Percentiles rank a stretch among this genome's conserved stretches.
phyloP scores from a whole-genome alignment of 2,888 invertebrate species.

The Venusia cambrica region DNA sequence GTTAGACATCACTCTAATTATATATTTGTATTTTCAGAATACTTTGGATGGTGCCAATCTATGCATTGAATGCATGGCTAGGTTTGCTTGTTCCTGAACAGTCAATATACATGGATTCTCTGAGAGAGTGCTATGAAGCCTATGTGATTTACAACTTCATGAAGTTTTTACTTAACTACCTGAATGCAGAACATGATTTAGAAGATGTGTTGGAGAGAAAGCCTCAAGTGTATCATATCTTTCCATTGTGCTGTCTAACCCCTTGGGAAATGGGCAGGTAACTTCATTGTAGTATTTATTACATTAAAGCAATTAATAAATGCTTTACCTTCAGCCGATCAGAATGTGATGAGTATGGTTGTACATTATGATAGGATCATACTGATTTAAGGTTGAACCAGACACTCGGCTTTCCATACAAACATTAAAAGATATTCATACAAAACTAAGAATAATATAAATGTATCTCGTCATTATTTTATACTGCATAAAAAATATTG shows the following conservation, averaged over 20 bases:
- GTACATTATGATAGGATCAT: no score
- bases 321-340: no score
- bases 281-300: neutral
- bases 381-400: no score
- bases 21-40: slow-evolving; percentile 82
- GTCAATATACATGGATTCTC: slow-evolving; percentile 95
- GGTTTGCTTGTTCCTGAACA: slow-evolving; percentile 92
- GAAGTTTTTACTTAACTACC: slow-evolving; percentile 94
- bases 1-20: no score
- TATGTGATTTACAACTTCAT: slow-evolving; percentile 99
- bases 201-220: slow-evolving; percentile 90
- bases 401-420: no score
- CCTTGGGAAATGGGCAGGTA: slow-evolving; percentile 96
- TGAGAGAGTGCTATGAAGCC: slow-evolving; percentile 97
- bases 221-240: slow-evolving; percentile 93
- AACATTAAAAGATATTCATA: no score
- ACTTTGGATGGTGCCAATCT: slow-evolving; percentile 98
- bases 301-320: no score
- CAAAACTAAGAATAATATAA: no score
- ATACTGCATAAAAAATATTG: no score
- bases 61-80: slow-evolving; percentile 96
- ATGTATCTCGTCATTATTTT: no score
- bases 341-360: no score
- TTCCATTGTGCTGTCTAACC: slow-evolving; percentile 94
- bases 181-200: slow-evolving; percentile 92